A percentile compares a stretch with the other conserved stretches of the same genome.
phyloP scores from a whole-genome alignment of 1,140 invertebrate species.

The Drosophila ananassae region DNA sequence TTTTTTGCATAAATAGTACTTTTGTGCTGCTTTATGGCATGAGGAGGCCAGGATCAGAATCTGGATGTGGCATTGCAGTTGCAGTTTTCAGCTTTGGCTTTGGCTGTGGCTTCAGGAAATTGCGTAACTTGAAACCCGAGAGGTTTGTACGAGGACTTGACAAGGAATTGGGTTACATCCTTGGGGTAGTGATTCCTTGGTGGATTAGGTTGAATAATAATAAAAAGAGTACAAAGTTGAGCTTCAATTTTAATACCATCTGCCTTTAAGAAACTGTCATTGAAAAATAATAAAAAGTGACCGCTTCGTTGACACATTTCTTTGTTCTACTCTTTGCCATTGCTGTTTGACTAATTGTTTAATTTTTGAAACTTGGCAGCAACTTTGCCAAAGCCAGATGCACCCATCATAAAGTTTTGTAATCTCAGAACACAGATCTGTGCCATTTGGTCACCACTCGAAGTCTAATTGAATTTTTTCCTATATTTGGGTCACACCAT shows the following conservation, averaged over 20 bases:
- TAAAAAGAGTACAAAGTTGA: not conserved
- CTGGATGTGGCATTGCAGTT: slow-evolving; percentile 69
- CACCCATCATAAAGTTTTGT: slow-evolving; percentile 60
- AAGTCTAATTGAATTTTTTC: slow-evolving; percentile 46
- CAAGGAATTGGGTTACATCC: slow-evolving; percentile 34
- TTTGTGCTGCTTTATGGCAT: slow-evolving; percentile 56
- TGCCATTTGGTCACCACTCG: slow-evolving; percentile 28
- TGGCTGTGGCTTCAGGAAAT: slow-evolving; percentile 49
- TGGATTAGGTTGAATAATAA: slow-evolving; percentile 3
- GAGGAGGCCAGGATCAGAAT: slow-evolving; percentile 23
- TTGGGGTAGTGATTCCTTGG: not conserved
- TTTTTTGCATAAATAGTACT: slow-evolving; percentile 74
- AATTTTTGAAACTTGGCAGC: slow-evolving; percentile 34
- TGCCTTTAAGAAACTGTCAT: not conserved
- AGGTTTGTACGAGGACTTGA: slow-evolving; percentile 33
- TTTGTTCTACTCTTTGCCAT: slow-evolving; percentile 21
- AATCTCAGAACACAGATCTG: slow-evolving; percentile 21
- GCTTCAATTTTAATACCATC: not conserved
- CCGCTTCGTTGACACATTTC: slow-evolving; percentile 8
- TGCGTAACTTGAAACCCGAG: slow-evolving; percentile 64
- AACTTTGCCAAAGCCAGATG: slow-evolving; percentile 53
- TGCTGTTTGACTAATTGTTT: slow-evolving; percentile 40
- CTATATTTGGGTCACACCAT: slow-evolving; percentile 3
- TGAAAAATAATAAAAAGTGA: not conserved
- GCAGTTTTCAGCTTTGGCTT: slow-evolving; percentile 33